These are phyloP conservation scores for Tragelaphus strepsiceros DNA, from an alignment of 2,113 vertebrate species.

Conservation along the genomic window DNA sequence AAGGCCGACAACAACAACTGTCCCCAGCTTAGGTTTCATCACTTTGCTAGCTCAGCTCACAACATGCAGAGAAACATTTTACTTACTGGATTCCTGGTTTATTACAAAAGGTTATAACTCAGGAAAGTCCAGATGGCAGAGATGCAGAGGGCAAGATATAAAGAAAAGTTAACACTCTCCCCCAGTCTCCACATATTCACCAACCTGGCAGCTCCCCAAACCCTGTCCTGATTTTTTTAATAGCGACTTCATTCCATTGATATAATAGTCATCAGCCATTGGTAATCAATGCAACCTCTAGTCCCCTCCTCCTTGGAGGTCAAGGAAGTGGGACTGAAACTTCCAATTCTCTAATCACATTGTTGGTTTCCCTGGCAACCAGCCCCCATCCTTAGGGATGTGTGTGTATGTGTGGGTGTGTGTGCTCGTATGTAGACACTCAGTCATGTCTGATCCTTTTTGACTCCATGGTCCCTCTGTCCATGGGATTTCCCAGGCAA, in stretches of 20 bases:
- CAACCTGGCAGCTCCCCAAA: neutral
- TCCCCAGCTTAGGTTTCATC: neutral
- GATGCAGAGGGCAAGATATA: rapidly evolving
- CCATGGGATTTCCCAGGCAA: neutral
- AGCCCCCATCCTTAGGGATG: neutral
- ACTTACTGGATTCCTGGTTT: neutral
- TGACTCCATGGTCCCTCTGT: neutral
- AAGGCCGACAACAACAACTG: neutral
- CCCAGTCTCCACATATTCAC: neutral
- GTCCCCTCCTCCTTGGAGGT: neutral
- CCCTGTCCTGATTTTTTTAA: neutral
- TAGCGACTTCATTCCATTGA: neutral
- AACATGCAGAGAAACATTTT: neutral
- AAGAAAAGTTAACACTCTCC: neutral
- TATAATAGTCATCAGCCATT: neutral
- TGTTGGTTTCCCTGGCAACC: neutral
- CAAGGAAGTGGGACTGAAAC: neutral
- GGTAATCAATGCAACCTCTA: neutral
- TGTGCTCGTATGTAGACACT: neutral
- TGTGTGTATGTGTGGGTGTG: neutral
- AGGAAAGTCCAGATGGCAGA: neutral
- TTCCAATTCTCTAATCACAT: neutral
- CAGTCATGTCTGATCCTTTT: neutral
- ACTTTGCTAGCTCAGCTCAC: neutral
- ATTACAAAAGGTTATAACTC: neutral